phyloP scores from a whole-genome alignment of 2,888 invertebrate genomes.

The Tenthredo distinguenda region DNA sequence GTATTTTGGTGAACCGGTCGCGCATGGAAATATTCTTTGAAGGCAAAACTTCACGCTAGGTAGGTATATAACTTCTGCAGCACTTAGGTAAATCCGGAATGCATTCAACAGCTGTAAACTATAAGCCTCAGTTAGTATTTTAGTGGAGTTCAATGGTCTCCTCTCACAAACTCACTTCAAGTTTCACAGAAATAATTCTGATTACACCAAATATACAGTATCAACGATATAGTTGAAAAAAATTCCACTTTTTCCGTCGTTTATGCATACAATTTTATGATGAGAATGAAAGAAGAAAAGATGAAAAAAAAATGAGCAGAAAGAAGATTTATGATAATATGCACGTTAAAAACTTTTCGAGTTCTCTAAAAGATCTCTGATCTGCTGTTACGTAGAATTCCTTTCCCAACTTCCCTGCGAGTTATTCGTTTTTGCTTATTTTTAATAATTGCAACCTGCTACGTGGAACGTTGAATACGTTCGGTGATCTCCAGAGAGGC shows the following conservation, averaged over 20 bases:
- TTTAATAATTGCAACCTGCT: neutral
- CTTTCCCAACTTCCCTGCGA: neutral
- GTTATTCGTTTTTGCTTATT: neutral
- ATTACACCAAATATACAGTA: neutral
- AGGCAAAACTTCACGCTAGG: neutral
- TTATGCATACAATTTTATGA: neutral
- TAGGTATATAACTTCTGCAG: conserved; percentile 18
- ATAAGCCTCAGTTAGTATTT: neutral
- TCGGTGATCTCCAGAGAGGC: neutral
- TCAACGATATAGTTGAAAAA: neutral
- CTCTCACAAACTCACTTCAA: neutral
- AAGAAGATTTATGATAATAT: neutral
- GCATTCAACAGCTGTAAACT: conserved; percentile 17
- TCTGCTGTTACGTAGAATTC: neutral
- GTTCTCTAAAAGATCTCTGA: neutral
- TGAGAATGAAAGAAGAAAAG: neutral
- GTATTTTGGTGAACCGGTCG: conserved; percentile 36
- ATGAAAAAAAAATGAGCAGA: neutral
- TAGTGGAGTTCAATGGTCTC: neutral
- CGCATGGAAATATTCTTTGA: conserved; percentile 24
- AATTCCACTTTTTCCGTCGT: neutral
- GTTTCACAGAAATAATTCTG: neutral
- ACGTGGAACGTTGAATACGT: neutral
- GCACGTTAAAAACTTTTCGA: neutral
- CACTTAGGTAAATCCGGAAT: neutral